phyloP scores from a whole-genome alignment of 1,140 invertebrate species.

The Solenopsis invicta region DNA sequence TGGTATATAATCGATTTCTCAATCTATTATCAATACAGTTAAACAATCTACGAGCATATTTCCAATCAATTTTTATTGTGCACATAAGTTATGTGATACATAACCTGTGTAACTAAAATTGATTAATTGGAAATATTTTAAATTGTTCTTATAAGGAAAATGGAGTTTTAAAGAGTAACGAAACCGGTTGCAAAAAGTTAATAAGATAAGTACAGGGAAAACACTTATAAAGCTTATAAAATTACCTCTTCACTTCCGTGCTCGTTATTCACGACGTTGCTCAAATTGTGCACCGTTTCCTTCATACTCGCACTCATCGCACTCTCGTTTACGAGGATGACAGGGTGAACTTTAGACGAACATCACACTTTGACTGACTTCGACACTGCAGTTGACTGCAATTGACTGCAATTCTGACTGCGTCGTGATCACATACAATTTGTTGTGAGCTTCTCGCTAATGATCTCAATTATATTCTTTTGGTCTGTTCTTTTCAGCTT shows the following conservation, averaged over 20 bases:
- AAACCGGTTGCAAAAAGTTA: background rate
- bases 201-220: background rate
- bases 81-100: background rate
- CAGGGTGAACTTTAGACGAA: background rate
- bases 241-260: slow-evolving; percentile 72
- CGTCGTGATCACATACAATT: no score
- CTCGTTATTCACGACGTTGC: slow-evolving; percentile 65
- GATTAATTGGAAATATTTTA: background rate
- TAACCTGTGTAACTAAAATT: background rate
- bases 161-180: background rate
- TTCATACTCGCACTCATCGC: slow-evolving; percentile 62
- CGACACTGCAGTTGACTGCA: no score
- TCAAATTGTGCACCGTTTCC: slow-evolving; percentile 60
- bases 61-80: no score
- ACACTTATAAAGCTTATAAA: background rate
- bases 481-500: no score
- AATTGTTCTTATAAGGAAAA: background rate
- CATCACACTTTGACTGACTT: no score
- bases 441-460: no score
- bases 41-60: no score
- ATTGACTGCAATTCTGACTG: no score
- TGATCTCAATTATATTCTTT: no score
- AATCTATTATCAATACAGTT: no score
- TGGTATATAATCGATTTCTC: no score
- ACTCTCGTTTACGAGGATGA: background rate